Evolutionary conservation across 2,113 vertebrate species (phyloP).

Genomic region (Dasyurus viverrinus): DNA sequence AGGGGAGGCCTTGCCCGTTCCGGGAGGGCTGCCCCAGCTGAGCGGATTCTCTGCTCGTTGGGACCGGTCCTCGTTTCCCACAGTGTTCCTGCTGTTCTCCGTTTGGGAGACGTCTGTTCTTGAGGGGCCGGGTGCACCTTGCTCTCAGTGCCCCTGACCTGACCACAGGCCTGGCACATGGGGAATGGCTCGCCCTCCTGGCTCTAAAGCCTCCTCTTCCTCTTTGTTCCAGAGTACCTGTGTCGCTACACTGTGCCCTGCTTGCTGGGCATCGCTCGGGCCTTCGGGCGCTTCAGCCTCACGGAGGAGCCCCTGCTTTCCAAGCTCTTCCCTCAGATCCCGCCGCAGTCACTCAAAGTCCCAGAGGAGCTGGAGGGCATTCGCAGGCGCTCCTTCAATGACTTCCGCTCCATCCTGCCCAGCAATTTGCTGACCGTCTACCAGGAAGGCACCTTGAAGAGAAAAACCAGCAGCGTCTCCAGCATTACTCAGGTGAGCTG

Average conservation of each 20-base stretch:
- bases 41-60: not conserved
- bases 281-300: conserved; percentile 95
- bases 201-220: not conserved
- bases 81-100: not conserved
- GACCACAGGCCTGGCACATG: too few species aligned
- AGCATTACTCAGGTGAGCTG: conserved; percentile 90
- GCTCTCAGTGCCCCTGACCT: not conserved
- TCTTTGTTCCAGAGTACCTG: conserved; percentile 88
- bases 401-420: conserved; percentile 96
- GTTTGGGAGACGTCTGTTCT: too few species aligned
- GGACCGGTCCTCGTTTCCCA: too few species aligned
- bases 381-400: conserved; percentile 95
- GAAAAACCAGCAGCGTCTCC: conserved; percentile 87
- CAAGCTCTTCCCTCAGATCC: conserved; percentile 92
- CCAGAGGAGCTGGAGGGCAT: conserved; percentile 91
- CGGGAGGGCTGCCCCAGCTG: not conserved
- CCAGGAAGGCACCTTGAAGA: conserved; percentile 91
- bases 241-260: conserved; percentile 93
- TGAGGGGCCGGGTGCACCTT: not conserved
- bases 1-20: not conserved
- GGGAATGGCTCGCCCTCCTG: too few species aligned
- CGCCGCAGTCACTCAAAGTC: conserved; percentile 84
- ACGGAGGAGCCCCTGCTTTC: conserved; percentile 93
- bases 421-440: conserved; percentile 92
- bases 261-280: conserved; percentile 93